Base-by-base conservation (phyloP, 2,113 vertebrate species). In the Panthera tigris region DNA sequence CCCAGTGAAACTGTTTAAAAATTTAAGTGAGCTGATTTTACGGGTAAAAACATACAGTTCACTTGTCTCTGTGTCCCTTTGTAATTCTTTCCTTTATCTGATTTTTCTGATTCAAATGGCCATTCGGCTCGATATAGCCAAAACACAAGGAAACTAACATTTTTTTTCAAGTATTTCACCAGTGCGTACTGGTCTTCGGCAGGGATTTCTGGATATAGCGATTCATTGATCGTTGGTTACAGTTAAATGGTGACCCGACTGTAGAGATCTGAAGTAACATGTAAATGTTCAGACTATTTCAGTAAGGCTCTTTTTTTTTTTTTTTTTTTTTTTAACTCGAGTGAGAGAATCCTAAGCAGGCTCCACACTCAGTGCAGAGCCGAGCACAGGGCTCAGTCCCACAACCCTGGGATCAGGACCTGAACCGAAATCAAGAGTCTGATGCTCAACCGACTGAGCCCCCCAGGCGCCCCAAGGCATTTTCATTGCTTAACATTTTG, bases 401-500 rank as follows among this genome's bases (percentile, higher is more conserved):
- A 9, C 18, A 8, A 61, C 21, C 21, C 21, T 61, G 57, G 57
- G 21, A 23, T 61, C 57, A 61, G 57, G 21, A 57, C 55, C 57
- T 61, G 57, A 61, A 21, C 57, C 21, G 19, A 61, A 61, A 23
- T 61, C 57, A 14, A 16, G 57, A 61, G 57, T 61, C 57, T 61
- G 57, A 8, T 8, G 6, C 57, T 61, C 57, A 23, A 23, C 21
- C 21, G 21, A 61, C 57, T 3, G 57, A 61, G 21, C 21, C 7
- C 57, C 57, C 21, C 57, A 23, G 57, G 57, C 7, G 21, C 21
- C 57, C 57, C 57, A 23, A 71, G n/a, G 76, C 89, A 63, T 80
- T 97, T 97, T 91, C 85, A 79, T 95, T 91, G 84, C 52, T 97
- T 71, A 82, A 81, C 87, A 55, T 88, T 97, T 65, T 94, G 88